Conservation (phyloP, 2,888 invertebrate species). For the Sturmia bella region DNA sequence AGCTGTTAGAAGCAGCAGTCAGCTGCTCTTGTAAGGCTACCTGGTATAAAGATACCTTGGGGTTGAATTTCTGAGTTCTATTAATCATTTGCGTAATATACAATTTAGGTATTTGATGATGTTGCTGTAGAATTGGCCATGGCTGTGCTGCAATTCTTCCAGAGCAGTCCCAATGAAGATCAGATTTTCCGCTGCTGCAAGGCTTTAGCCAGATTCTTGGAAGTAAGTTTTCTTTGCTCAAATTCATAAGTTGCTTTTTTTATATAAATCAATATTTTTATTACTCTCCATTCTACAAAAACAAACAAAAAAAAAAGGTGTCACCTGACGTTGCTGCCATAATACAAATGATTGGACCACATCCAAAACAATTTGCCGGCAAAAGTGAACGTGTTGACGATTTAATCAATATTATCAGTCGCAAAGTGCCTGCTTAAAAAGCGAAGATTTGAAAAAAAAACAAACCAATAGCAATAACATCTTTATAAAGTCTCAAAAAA, state of each 20-base stretch:
- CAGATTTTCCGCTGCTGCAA: slow-evolving; percentile 90
- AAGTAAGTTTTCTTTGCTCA: slow-evolving; percentile 72
- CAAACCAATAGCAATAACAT: slow-evolving; percentile 7
- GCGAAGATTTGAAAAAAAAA: background rate
- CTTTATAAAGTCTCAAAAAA: slow-evolving; percentile 42
- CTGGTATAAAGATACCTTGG: no score
- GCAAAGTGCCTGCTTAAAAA: slow-evolving; percentile 83
- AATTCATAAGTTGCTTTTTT: background rate
- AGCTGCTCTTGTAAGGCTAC: no score
- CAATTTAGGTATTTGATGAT: slow-evolving; percentile 92
- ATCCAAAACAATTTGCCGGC: slow-evolving; percentile 91
- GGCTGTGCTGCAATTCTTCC: slow-evolving; percentile 94
- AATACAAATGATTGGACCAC: slow-evolving; percentile 94
- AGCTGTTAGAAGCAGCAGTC: no score
- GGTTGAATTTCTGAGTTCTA: no score
- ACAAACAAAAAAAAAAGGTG: no score
- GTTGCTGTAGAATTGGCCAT: slow-evolving; percentile 95
- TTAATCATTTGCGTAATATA: no score
- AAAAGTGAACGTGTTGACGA: slow-evolving; percentile 90
- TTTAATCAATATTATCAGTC: slow-evolving; percentile 88
- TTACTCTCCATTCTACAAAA: slow-evolving; percentile 17
- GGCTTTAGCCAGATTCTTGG: slow-evolving; percentile 85
- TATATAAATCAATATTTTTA: background rate
- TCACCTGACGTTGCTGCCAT: slow-evolving; percentile 94
- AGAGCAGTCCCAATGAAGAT: slow-evolving; percentile 90